Base-by-base conservation (phyloP, 2,888 invertebrate genomes). In the Tetheella fluctuosa region DNA sequence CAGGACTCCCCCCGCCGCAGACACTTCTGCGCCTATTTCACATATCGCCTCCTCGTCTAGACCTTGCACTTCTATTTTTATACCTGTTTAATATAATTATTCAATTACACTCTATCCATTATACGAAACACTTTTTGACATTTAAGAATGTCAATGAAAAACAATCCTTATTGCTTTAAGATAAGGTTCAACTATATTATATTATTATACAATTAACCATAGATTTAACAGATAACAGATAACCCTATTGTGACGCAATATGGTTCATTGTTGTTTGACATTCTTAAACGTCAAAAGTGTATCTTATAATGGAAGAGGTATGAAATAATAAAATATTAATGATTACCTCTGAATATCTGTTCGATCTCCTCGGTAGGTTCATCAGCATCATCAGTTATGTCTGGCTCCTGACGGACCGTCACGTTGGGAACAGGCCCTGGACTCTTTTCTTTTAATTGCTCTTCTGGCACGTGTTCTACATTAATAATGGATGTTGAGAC, bases 41-140 rank as follows among this genome's bases (percentile, higher is more conserved):
- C 89, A 87, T 20, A 94, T 89, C 12, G 93, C 89, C 52, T 94
- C 94, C 58, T 92, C 91, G 64, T 94, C 94, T 65, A 94, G 76
- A 0, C 88, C 90, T 65, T 89, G 87, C 62, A 95, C 89, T 69
- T 91, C 92, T 48, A 93, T 86, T 61, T 84, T 86, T 55, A 91
- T 73, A 8, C 85, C 91, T 92, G 65, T 4, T 0, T 12, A 13
- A 25, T 37, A 37, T 52, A 23, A 52, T 30, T n/a, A n/a, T n/a
- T n/a, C n/a, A n/a, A n/a, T n/a, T n/a, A n/a, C n/a, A n/a, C n/a
- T n/a, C n/a, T n/a, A n/a, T n/a, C n/a, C n/a, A n/a, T n/a, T n/a
- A n/a, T n/a, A n/a, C n/a, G n/a, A n/a, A n/a, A n/a, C n/a, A n/a
- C n/a, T n/a, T n/a, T n/a, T n/a, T n/a, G n/a, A n/a, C n/a, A n/a